Conservation (phyloP, 2,888 invertebrate species). For the Philhelius pedissequus region DNA sequence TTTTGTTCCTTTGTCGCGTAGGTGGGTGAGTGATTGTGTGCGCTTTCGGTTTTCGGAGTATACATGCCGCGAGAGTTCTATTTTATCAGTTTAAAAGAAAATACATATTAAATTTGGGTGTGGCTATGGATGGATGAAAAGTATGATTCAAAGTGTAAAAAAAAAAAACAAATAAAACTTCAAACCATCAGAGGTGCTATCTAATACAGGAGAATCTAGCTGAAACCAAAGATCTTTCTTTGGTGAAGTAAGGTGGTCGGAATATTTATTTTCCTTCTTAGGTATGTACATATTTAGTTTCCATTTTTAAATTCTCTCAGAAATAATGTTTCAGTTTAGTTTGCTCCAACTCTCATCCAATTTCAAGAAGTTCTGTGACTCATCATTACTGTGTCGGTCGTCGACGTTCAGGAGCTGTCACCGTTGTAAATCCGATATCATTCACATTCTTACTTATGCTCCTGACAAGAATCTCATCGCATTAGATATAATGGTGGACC, state of each 20-base stretch:
- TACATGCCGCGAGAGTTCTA: slow-evolving; percentile 53
- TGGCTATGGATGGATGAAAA: slow-evolving; percentile 58
- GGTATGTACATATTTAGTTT: not conserved
- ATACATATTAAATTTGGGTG: slow-evolving; percentile 63
- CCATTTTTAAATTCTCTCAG: too few relatives aligned
- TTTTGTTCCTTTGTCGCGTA: slow-evolving; percentile 44
- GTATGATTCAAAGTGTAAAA: slow-evolving; percentile 11
- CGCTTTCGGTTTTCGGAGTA: slow-evolving; percentile 31
- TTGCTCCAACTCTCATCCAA: too few relatives aligned
- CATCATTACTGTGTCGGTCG: too few relatives aligned
- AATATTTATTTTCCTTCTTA: not conserved
- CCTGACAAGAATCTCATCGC: too few relatives aligned
- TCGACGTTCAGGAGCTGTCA: too few relatives aligned
- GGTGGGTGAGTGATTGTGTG: not conserved
- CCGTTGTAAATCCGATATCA: too few relatives aligned
- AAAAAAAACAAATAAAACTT: not conserved
- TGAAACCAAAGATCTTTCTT: not conserved
- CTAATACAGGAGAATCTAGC: slow-evolving; percentile 5
- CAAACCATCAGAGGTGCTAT: slow-evolving; percentile 29
- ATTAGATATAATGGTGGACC: too few relatives aligned
- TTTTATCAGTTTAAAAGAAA: slow-evolving; percentile 64
- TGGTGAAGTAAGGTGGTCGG: not conserved
- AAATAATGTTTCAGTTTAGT: too few relatives aligned
- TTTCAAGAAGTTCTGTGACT: too few relatives aligned
- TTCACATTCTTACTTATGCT: too few relatives aligned